Base-by-base conservation (phyloP, 2,797 vertebrate species). In the Micrastur ruficollis region DNA sequence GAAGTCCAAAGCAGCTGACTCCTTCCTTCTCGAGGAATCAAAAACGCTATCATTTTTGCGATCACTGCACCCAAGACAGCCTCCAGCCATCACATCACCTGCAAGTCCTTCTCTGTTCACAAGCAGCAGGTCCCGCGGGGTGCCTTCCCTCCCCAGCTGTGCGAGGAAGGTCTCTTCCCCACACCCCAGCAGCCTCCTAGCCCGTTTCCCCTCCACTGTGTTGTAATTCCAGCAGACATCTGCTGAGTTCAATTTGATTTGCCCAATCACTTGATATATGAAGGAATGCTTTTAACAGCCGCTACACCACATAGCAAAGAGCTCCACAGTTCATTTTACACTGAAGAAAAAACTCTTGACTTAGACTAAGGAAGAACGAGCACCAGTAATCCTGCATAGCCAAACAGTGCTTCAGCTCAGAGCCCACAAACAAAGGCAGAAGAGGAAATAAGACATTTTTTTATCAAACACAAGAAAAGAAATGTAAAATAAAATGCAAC, bases 241-340 rank as follows among this genome's bases (percentile, higher is more conserved):
- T 29, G n/a, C 27, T 31, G 25, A 18, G n/a, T 29, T 61, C 55
- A 61, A 31, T 14, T 17, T 36, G 17, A 29, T 78, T 49, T 82
- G 19, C 25, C 29, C 2, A 0, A 12, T 18, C 25, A 49, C 36
- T 71, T 1, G 0, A 14, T 15, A 8, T 32, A 15, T 3, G 4
- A 21, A 72, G 21, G 15, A 36, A 32, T 8, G n/a, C 3, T 81
- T 93, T 67, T 32, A 66, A 27, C 32, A 62, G 16, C 38, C 26
- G 29, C 19, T 26, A 40, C 34, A 25, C 11, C 18, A 14, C 0
- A 29, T 8, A n/a, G 13, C 44, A 56, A 34, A 85, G 47, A 72
- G 80, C 40, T 71, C 55, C 13, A 27, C 21, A 27, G 8, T 8
- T 50, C 26, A 74, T 38, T 53, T 13, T 40, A 65, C 32, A 32